phyloP scores from a whole-genome alignment of 2,797 vertebrate species.

The Tragopan temminckii region DNA sequence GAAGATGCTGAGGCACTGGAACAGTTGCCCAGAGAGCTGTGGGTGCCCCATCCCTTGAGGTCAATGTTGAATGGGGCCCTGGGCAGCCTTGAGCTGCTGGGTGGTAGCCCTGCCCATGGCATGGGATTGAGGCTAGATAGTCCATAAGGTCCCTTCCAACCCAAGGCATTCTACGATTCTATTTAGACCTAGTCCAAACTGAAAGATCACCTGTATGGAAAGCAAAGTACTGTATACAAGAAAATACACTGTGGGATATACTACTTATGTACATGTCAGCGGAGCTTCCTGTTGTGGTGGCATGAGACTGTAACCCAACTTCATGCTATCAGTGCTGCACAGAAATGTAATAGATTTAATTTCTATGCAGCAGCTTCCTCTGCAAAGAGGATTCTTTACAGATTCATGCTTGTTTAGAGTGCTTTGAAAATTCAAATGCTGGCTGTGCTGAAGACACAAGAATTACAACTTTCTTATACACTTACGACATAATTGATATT shows the following conservation, averaged over 20 bases:
- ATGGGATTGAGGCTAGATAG: too few species aligned
- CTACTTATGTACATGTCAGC: background rate
- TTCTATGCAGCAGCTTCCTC: background rate
- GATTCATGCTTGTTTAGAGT: background rate
- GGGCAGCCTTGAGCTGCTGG: background rate
- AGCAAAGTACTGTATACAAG: background rate
- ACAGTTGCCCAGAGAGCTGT: background rate
- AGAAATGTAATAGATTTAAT: background rate
- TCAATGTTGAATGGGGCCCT: background rate
- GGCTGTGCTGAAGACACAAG: background rate
- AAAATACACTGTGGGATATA: background rate
- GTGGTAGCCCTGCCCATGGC: too few species aligned
- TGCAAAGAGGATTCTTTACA: background rate
- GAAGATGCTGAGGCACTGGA: background rate
- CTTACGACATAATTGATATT: background rate
- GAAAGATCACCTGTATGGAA: background rate
- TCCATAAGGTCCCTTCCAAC: background rate
- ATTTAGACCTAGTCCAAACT: background rate
- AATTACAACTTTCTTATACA: background rate
- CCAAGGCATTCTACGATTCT: background rate
- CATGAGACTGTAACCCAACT: background rate
- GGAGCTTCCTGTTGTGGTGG: background rate
- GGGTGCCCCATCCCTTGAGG: background rate
- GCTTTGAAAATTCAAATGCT: constrained; percentile 7
- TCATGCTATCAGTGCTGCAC: background rate